phyloP scores from a whole-genome alignment of 2,797 vertebrate species.

The Acanthiza pusilla region DNA sequence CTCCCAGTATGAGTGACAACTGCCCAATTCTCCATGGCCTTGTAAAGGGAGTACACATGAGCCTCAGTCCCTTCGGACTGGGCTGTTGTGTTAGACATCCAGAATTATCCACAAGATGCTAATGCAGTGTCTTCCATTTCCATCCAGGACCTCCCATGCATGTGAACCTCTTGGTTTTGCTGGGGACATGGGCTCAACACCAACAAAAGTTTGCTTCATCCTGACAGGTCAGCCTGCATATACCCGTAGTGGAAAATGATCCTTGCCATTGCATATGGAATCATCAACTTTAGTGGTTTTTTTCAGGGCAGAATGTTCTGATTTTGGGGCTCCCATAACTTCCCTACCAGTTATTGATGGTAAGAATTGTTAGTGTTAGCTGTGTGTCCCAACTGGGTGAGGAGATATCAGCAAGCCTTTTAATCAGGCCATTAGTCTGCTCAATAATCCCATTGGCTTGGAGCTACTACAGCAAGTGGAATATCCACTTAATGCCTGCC shows the following conservation, averaged over 20 bases:
- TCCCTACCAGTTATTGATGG: fast-evolving
- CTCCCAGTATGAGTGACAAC: background rate
- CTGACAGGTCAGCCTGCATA: fast-evolving
- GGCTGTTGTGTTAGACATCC: background rate
- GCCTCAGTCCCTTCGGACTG: background rate
- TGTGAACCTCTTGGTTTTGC: background rate
- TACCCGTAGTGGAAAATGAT: background rate
- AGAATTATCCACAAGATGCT: background rate
- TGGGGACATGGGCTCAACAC: background rate
- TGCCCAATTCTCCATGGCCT: background rate
- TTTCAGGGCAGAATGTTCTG: background rate
- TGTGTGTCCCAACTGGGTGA: background rate
- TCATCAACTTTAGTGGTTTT: background rate
- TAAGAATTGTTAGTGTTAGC: background rate
- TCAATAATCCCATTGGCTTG: background rate
- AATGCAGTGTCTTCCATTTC: background rate
- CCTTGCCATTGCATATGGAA: background rate
- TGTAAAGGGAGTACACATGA: background rate
- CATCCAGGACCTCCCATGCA: background rate
- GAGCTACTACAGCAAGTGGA: background rate
- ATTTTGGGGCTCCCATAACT: background rate
- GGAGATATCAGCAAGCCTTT: fast-evolving
- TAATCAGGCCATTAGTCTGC: background rate
- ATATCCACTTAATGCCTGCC: background rate
- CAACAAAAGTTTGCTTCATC: background rate